phyloP scores from a whole-genome alignment of 92 coral and sea anemone genomes.

The Epizoanthus stellaris region DNA sequence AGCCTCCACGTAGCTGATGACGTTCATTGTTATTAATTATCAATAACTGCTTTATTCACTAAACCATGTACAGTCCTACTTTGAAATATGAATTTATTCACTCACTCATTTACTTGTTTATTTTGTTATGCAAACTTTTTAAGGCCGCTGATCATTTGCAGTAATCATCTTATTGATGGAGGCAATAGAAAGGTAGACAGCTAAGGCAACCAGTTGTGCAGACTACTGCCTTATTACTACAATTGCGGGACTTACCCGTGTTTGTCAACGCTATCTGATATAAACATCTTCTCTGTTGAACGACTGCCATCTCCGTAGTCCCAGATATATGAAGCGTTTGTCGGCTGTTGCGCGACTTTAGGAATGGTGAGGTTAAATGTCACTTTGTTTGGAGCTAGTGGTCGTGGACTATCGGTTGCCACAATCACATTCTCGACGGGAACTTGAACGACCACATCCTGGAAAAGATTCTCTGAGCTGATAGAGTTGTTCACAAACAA shows the following conservation, averaged over 20 bases:
- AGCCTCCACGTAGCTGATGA: no score
- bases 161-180: no score
- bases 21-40: no score
- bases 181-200: no score
- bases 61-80: no score
- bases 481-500: slow-evolving; percentile 10
- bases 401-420: slow-evolving; percentile 2
- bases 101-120: no score
- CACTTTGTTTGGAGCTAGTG: slow-evolving; percentile 15
- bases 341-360: background rate
- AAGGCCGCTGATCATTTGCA: no score
- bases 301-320: slow-evolving; percentile 1
- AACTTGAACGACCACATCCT: slow-evolving; percentile 6
- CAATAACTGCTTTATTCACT: no score
- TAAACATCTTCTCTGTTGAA: background rate
- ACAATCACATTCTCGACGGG: background rate
- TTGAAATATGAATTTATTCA: no score
- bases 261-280: background rate
- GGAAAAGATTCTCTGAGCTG: background rate
- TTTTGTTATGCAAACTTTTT: no score
- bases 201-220: no score
- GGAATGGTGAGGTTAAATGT: slow-evolving; percentile 12
- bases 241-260: slow-evolving; percentile 5
- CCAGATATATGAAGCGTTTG: slow-evolving; percentile 1
- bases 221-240: no score